Percentiles rank a stretch among this genome's conserved stretches.
Conservation (phyloP, 2,113 vertebrate genomes). For the Crotophaga sulcirostris region DNA sequence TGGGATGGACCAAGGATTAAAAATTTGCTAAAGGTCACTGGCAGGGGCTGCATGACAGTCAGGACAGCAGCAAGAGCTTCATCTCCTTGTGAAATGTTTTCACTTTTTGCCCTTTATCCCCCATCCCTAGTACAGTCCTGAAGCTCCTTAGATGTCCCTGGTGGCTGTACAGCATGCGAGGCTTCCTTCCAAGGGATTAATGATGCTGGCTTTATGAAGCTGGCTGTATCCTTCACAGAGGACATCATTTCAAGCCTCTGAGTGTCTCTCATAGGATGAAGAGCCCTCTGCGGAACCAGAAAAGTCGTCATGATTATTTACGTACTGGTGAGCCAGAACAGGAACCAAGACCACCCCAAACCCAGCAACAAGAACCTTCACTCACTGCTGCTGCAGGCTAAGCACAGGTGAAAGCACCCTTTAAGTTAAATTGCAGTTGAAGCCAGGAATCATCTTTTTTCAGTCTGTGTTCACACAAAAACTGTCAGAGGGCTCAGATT, state of each 20-base stretch:
- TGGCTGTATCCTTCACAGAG: not conserved
- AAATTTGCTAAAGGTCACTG: not conserved
- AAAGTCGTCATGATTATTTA: not conserved
- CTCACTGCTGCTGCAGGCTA: not conserved
- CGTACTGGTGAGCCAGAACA: accelerated
- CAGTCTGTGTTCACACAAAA: not conserved
- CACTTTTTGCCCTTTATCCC: not conserved
- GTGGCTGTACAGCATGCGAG: accelerated
- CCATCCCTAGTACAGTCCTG: not conserved
- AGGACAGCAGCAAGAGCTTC: not conserved
- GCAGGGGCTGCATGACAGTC: not conserved
- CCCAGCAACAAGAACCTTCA: not conserved
- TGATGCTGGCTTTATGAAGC: not conserved
- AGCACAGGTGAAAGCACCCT: not conserved
- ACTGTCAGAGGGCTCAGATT: not conserved
- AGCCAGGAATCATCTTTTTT: not conserved
- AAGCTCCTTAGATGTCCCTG: not conserved
- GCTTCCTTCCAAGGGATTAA: not conserved
- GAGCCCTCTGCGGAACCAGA: not conserved
- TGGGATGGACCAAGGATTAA: not conserved
- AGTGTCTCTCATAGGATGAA: not conserved
- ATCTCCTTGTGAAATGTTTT: not conserved
- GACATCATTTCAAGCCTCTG: not conserved
- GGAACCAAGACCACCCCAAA: not conserved
- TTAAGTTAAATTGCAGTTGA: not conserved